Base-by-base conservation (phyloP, 2,888 invertebrate genomes). In the Agrilus mali region DNA sequence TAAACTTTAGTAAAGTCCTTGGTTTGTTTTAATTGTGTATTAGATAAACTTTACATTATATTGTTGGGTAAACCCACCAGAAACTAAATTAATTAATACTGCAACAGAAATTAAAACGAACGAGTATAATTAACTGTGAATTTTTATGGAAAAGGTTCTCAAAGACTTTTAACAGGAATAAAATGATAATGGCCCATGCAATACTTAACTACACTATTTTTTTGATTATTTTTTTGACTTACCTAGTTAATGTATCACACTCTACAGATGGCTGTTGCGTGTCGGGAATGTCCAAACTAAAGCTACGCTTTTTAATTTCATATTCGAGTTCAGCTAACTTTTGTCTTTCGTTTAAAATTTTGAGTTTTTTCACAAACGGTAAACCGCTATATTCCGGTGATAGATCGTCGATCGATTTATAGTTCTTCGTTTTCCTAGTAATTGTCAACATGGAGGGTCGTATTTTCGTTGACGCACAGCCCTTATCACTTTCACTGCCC, bases 341-440 rank as follows among this genome's bases (percentile, higher is more conserved):
- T 61, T 88, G 88, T 8, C 88, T 74, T 66, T 89, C 89, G 63
- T 89, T 89, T 38, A 89, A 71, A 53, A 90, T 89, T 70, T 89
- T 88, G 39, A 89, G 68, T 56, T 88, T 87, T 65, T 89, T 89
- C 1, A 89, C 88, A 60, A 89, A 89, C 1, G 89, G 88, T 46
- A 89, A 65, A 12, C 86, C 84, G 40, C 84, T 83, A 56, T 88
- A 89, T 61, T 89, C 89, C 0, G 89, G 89, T 7, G 87, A 88
- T 32, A 89, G 66, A 62, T 89, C 89, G 57, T 86, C 86, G 40
- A 88, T 82, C n/a, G 87, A 87, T 48, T 77, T 74, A 65, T 88
- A 88, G 60, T 79, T 78, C 63, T 86, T 86, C 53, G 66, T 66
- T 68, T 60, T 61, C 38, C 59, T 57, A 8, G 60, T 56, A 16